phyloP scores from a whole-genome alignment of 2,797 vertebrate genomes.

The Craterocephalus amniculus region DNA sequence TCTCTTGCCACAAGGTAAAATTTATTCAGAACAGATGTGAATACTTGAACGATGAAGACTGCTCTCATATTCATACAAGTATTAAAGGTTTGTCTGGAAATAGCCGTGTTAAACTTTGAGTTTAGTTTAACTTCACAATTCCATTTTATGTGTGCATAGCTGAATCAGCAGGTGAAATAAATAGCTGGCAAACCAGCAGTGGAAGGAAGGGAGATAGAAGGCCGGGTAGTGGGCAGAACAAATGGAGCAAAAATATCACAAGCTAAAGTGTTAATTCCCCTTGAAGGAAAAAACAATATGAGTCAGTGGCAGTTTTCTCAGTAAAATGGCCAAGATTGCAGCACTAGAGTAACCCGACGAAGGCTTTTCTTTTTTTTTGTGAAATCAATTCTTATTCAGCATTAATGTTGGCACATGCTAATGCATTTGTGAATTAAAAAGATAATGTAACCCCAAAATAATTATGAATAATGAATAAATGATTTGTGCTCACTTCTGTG shows the following conservation, averaged over 20 bases:
- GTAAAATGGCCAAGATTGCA: neutral
- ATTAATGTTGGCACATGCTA: neutral
- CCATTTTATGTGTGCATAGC: neutral
- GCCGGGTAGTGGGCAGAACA: neutral
- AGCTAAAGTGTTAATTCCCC: conserved; percentile 29
- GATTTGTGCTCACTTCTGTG: neutral
- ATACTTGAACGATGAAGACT: conserved; percentile 4
- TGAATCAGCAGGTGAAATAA: neutral
- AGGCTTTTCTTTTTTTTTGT: neutral
- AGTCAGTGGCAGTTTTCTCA: conserved; percentile 24
- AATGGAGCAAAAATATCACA: neutral
- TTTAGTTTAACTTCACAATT: neutral
- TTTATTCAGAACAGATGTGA: conserved; percentile 27
- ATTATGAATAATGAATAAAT: neutral
- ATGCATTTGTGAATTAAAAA: neutral
- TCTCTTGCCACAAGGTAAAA: neutral
- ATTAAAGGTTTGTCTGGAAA: conserved; percentile 3
- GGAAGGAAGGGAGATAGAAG: conserved; percentile 11
- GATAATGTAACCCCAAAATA: neutral
- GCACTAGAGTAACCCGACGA: conserved; percentile 10
- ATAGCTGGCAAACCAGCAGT: conserved; percentile 12
- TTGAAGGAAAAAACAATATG: conserved; percentile 25
- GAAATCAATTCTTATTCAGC: neutral
- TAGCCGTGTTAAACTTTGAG: neutral
- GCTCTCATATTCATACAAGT: neutral